Evolutionary conservation across 1,140 invertebrate genomes (phyloP), one percentile per base, ranked within the genome.

Genomic region (Epicauta chinensis): DNA sequence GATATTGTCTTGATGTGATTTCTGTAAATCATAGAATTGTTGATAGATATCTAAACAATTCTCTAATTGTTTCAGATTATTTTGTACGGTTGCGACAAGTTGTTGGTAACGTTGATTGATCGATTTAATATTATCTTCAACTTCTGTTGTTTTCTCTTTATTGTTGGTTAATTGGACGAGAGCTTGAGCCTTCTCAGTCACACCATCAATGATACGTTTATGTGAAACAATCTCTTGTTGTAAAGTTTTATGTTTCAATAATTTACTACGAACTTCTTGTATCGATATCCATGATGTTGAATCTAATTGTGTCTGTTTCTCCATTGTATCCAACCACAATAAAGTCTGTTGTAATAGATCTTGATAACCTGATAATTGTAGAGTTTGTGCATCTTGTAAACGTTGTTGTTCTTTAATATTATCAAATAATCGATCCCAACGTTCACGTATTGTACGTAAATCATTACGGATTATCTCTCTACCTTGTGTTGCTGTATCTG

Each of bases 171-270:
- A 73, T 70, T 74, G 77, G 60, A 69, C 75, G 49, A 89, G 64
- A 39, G 75, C 78, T 60, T 87, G 82, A 0, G 89, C 89, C 73
- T 93, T 95, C 66, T 96, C 91, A 4, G 86, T 85, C 1, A 94
- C 80, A 1, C 84, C 84, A 72, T 96, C 93, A 38, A 97, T 83
- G 16, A 93, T 81, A 51, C 92, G 76, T 68, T 93, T 94, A 63
- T 97, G 89, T 0, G 89, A 87, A 14, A 84, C 72, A 11, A 94
- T 91, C 73, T 97, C 94, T 76, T 96, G 92, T 16, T 91, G 77
- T 34, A 84, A 75, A 1, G 85, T 84, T 80, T 93, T 93, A 60
- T 87, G 82, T 66, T 93, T 93, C 34, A 93, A 77, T 39, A 95
- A 71, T 70, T 91, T 93, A 0, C 87, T 85, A 55, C 86, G 78